A percentile compares a stretch with the other conserved stretches of the same genome.
Conservation (phyloP, 2,797 vertebrate genomes). For the Enteromius treurensis region DNA sequence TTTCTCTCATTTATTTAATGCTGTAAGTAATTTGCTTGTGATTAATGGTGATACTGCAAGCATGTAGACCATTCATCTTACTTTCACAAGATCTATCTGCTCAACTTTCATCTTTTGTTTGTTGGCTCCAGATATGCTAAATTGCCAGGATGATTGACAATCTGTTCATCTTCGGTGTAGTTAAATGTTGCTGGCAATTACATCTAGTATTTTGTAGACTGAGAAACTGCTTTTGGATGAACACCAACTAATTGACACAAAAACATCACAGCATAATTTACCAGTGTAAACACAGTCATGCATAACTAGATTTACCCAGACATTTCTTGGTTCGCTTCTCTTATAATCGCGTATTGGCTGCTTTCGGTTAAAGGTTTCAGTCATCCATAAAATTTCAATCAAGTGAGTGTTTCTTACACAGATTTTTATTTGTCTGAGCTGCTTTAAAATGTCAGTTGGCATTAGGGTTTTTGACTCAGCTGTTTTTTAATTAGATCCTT, state of each 20-base stretch:
- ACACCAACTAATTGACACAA: conserved; percentile 3
- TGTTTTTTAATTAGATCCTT: conserved; percentile 34
- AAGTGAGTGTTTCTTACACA: conserved; percentile 8
- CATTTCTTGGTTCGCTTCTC: neutral
- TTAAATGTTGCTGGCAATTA: conserved; percentile 5
- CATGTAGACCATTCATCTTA: neutral
- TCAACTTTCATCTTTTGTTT: conserved; percentile 1
- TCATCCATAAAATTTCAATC: conserved; percentile 23
- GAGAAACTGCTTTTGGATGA: conserved; percentile 14
- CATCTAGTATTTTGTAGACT: neutral
- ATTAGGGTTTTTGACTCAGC: conserved; percentile 26
- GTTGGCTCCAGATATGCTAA: conserved; percentile 26
- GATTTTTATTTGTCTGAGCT: conserved; percentile 40
- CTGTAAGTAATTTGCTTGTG: neutral
- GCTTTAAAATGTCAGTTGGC: conserved; percentile 29
- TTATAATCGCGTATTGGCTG: neutral
- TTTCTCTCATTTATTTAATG: conserved; percentile 7
- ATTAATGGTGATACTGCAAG: conserved; percentile 1
- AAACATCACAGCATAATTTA: neutral
- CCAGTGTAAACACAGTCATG: neutral
- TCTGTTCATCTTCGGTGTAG: neutral
- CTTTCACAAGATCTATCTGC: neutral
- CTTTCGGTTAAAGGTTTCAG: conserved; percentile 15
- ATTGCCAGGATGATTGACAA: neutral
- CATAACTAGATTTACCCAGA: neutral